These are phyloP conservation scores for Chrysopa pallens DNA, from an alignment of 1,140 invertebrate genomes.

Conservation along the genomic window DNA sequence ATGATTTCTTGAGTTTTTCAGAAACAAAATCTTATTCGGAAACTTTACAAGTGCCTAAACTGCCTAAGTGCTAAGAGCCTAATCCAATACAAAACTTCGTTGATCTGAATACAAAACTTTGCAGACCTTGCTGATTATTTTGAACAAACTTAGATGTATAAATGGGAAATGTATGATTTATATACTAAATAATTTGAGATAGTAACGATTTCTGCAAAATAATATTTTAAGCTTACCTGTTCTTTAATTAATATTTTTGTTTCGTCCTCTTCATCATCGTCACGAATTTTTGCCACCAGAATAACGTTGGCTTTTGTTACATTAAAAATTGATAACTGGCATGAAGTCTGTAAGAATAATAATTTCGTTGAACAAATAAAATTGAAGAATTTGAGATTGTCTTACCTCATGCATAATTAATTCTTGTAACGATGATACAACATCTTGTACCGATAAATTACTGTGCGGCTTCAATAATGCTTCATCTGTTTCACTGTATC, in stretches of 20 bases:
- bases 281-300: constrained; percentile 34
- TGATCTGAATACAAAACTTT: too few species aligned
- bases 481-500: constrained; percentile 74
- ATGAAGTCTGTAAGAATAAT: constrained; percentile 42
- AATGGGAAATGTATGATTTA: too few species aligned
- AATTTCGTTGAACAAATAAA: not conserved
- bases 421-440: constrained; percentile 56
- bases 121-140: too few species aligned
- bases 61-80: too few species aligned
- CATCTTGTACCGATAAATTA: constrained; percentile 59
- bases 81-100: too few species aligned
- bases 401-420: constrained; percentile 50
- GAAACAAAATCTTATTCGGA: too few species aligned
- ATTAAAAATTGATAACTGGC: constrained; percentile 58
- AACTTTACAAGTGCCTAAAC: too few species aligned
- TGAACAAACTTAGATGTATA: too few species aligned
- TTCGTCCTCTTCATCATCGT: not conserved
- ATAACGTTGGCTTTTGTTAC: constrained; percentile 66
- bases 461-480: constrained; percentile 60
- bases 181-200: too few species aligned
- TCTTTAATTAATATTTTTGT: not conserved
- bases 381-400: constrained; percentile 28
- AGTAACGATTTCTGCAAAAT: too few species aligned
- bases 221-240: not conserved
- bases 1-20: too few species aligned